A percentile compares a stretch with the other conserved stretches of the same genome.
Evolutionary conservation across 37 sponge, comb jelly and placozoan genomes (phyloP).

Genomic region (Ianthella basta): DNA sequence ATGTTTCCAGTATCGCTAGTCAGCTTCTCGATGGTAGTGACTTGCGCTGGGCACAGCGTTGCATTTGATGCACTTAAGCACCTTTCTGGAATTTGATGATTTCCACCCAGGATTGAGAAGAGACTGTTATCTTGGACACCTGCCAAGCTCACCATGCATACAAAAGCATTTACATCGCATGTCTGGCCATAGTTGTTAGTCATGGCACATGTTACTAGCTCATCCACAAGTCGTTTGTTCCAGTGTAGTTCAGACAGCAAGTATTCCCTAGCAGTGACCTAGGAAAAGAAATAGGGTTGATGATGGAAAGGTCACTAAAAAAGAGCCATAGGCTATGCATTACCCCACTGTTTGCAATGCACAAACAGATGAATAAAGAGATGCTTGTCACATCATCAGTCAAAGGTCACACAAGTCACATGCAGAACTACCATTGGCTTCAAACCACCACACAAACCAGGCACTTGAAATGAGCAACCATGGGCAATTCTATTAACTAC

Average conservation of each 20-base stretch:
- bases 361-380: too few relatives aligned
- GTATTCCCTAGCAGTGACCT: constrained; percentile 60
- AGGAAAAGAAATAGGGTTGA: background rate
- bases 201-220: constrained; percentile 72
- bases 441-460: too few relatives aligned
- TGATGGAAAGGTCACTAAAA: background rate
- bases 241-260: constrained; percentile 31
- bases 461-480: too few relatives aligned
- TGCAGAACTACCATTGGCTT: too few relatives aligned
- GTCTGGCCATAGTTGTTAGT: constrained; percentile 81
- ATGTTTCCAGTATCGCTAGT: constrained; percentile 9
- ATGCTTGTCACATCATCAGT: too few relatives aligned
- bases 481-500: too few relatives aligned
- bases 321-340: too few relatives aligned
- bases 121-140: constrained; percentile 74
- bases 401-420: too few relatives aligned
- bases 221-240: constrained; percentile 50
- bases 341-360: too few relatives aligned
- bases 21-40: constrained; percentile 39
- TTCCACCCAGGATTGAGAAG: constrained; percentile 84
- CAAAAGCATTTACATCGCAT: constrained; percentile 57
- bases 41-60: constrained; percentile 44
- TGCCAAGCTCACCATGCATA: constrained; percentile 72
- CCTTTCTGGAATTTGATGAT: constrained; percentile 64
- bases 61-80: constrained; percentile 63